phyloP scores from a whole-genome alignment of 1,140 invertebrate species.

The Coenobita brevimanus region DNA sequence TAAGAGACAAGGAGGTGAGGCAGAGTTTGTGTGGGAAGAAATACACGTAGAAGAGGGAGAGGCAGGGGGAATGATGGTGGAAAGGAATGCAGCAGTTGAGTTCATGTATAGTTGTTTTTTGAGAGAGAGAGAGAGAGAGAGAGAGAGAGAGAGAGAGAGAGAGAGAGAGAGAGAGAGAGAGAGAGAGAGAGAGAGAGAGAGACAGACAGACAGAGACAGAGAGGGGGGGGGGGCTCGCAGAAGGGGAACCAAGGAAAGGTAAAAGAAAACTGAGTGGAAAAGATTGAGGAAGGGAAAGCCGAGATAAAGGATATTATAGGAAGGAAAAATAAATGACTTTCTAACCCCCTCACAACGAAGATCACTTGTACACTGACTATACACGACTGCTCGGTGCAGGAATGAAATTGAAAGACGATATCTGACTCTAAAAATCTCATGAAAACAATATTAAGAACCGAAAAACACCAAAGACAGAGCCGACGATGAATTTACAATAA shows the following conservation, averaged over 20 bases:
- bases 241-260: not conserved
- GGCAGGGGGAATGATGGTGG: not conserved
- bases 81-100: not conserved
- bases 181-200: not conserved
- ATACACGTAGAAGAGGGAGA: not conserved
- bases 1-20: not conserved
- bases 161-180: not conserved
- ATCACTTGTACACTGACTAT: no score
- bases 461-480: no score
- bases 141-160: not conserved
- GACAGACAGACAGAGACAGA: not conserved
- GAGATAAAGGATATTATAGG: not conserved
- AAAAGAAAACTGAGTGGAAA: not conserved
- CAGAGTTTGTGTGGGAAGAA: not conserved
- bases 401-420: no score
- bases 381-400: no score
- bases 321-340: not conserved
- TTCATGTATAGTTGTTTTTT: no score
- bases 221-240: not conserved
- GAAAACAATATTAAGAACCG: no score
- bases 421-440: no score
- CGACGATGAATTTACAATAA: no score
- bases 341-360: no score
- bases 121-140: not conserved
- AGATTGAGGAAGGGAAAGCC: not conserved